These are phyloP conservation scores for Eulemur coronatus DNA, from an alignment of 2,797 vertebrate species.

Conservation along the genomic window DNA sequence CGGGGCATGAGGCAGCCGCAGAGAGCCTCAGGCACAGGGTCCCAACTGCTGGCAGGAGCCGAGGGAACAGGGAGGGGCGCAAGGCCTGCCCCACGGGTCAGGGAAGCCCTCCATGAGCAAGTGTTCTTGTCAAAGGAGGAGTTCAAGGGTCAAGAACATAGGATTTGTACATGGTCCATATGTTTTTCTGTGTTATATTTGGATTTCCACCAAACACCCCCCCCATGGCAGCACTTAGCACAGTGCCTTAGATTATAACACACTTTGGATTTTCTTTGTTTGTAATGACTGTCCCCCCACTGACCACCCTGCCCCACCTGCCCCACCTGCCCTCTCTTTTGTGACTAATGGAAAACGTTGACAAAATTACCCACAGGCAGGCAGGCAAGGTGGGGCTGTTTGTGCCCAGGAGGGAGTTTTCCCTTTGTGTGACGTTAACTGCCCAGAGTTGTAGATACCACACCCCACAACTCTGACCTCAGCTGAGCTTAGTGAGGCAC, in stretches of 20 bases:
- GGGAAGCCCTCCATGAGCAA: neutral
- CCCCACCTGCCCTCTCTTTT: neutral
- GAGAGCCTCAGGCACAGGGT: neutral
- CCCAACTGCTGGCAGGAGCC: neutral
- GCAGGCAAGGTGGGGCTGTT: neutral
- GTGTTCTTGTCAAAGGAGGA: neutral
- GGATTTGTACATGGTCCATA: neutral
- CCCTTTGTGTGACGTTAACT: neutral
- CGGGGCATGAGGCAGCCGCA: neutral
- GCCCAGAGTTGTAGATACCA: neutral
- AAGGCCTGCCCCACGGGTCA: neutral
- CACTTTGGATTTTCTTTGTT: neutral
- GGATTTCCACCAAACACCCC: neutral
- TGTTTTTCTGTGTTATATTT: neutral
- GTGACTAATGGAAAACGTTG: constrained; percentile 31
- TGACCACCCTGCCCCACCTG: neutral
- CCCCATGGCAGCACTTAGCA: neutral
- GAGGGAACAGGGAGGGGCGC: neutral
- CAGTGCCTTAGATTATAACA: neutral
- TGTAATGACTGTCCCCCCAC: neutral
- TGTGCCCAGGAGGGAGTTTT: neutral
- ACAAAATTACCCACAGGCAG: neutral
- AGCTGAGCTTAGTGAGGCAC: neutral
- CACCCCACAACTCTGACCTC: neutral
- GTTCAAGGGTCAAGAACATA: neutral